Percentiles rank a stretch among this genome's conserved stretches.
Evolutionary conservation across 2,113 vertebrate species (phyloP).

Genomic region (Cranoglanis bouderius): DNA sequence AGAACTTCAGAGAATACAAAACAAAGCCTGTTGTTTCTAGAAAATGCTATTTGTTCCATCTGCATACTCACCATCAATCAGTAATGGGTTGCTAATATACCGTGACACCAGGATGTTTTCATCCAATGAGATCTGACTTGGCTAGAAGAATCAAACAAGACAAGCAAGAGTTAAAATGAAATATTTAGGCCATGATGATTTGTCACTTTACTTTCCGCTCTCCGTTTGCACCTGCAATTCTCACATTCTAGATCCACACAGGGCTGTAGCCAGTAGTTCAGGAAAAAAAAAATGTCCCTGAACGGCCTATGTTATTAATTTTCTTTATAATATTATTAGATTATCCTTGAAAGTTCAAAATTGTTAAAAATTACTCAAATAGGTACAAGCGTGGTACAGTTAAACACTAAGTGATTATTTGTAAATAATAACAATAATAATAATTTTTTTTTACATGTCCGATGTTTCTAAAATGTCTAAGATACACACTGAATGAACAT

Average conservation of each 20-base stretch:
- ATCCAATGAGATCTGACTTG: conserved; percentile 91
- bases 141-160: conserved; percentile 69
- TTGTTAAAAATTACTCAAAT: background rate
- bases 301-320: background rate
- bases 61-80: conserved; percentile 88
- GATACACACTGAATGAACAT: background rate
- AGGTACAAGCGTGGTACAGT: background rate
- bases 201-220: background rate
- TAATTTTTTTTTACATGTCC: background rate
- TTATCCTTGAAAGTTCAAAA: background rate
- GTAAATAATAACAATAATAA: background rate
- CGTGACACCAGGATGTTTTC: conserved; percentile 94
- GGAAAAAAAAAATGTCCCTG: background rate
- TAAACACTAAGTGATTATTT: background rate
- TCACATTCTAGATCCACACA: background rate
- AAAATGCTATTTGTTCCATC: background rate
- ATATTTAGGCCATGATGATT: background rate
- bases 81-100: conserved; percentile 89
- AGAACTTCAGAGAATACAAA: background rate
- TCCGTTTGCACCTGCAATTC: background rate
- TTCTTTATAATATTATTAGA: background rate
- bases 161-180: conserved; percentile 1
- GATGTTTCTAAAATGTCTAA: background rate
- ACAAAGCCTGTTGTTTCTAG: background rate
- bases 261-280: background rate